Conservation (phyloP, 2,797 vertebrate species). For the Melanotaenia nigrans region DNA sequence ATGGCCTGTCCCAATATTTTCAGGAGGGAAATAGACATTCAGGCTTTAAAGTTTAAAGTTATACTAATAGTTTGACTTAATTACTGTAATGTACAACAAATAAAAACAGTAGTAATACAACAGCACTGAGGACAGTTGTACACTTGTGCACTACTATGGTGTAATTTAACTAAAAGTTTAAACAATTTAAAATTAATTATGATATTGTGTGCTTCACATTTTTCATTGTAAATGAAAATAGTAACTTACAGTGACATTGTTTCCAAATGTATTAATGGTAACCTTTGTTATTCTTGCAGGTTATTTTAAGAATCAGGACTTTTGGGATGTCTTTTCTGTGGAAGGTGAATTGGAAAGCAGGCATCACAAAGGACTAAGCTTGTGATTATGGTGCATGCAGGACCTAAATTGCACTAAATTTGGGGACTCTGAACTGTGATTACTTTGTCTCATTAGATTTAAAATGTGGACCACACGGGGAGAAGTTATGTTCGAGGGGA, state of each 20-base stretch:
- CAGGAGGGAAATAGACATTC: too few species aligned
- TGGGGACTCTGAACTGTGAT: constrained; percentile 42
- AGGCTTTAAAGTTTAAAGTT: too few species aligned
- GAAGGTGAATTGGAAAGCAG: constrained; percentile 42
- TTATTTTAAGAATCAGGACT: constrained; percentile 44
- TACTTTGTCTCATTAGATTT: constrained; percentile 48
- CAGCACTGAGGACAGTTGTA: too few species aligned
- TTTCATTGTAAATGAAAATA: too few species aligned
- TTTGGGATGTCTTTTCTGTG: constrained; percentile 50
- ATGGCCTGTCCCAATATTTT: too few species aligned
- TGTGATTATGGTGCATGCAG: constrained; percentile 32
- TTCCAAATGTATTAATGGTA: not conserved
- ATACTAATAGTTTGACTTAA: too few species aligned
- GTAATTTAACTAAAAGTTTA: too few species aligned
- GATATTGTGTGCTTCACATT: not conserved
- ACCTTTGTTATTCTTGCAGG: constrained; percentile 47
- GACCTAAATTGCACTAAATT: constrained; percentile 39
- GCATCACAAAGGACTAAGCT: constrained; percentile 53
- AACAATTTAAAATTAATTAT: too few species aligned
- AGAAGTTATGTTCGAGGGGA: constrained; percentile 1
- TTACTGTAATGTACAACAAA: too few species aligned
- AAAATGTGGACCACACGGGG: constrained; percentile 25
- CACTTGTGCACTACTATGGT: too few species aligned
- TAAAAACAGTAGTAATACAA: too few species aligned
- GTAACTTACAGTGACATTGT: not conserved